Evolutionary conservation across 2,797 vertebrate genomes (phyloP), one percentile per base, ranked within the genome.

Genomic region (Anguilla pacifica): DNA sequence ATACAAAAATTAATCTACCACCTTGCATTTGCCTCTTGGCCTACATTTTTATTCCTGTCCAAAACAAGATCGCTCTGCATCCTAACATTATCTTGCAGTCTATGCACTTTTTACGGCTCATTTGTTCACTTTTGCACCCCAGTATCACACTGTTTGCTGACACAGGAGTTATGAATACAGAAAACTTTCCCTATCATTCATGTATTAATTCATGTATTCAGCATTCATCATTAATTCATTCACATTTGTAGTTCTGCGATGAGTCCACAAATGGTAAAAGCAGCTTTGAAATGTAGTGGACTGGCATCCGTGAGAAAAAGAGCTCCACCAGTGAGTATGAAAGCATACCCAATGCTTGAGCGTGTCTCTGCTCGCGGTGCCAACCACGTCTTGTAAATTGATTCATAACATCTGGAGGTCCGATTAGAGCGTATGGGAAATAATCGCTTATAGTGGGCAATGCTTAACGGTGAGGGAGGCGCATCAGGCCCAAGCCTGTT

Each of bases 201-300:
- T 70, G 28, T 70, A n/a, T 64, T 64, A 19, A 22, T 64, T 64
- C 6, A 64, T 64, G 17, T 64, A 70, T 70, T 70, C 64, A 70
- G 9, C 11, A 70, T 61, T 96, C 95, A 95, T 96, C 92, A 96
- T 96, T 95, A 94, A 95, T 96, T 96, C 96, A 96, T 94, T 92
- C 94, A 92, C 95, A 95, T 96, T 96, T 96, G 96, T 96, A 82
- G 86, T 93, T 95, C 94, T 95, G 95, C 93, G 95, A 93, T 95
- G 87, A 95, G 95, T 96, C 96, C 91, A 96, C 95, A 94, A 95
- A 93, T 95, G 91, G 93, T 96, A 95, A 96, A 96, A 96, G 91
- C 89, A 89, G 93, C 93, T 95, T 95, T 95, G 95, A 95, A 95
- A 93, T 92, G 90, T 92, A 72, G 61, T 92, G 92, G 92, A 92